phyloP scores from a whole-genome alignment of 2,113 vertebrate genomes.

The Rhynchomys soricoides region DNA sequence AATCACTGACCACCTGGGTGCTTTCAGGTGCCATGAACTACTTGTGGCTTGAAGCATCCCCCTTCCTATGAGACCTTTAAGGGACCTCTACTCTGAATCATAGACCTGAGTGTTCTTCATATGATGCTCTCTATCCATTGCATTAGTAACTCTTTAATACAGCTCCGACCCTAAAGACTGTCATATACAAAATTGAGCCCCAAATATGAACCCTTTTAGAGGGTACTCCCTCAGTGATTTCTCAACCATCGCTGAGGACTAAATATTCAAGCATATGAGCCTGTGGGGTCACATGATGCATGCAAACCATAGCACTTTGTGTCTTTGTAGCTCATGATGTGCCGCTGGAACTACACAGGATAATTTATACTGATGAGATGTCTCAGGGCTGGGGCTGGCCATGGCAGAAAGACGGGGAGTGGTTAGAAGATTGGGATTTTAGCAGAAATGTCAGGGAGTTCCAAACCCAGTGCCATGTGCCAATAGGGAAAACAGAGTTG shows the following conservation, averaged over 20 bases:
- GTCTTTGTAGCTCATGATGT: not conserved
- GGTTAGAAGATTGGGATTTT: not conserved
- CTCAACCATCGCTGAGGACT: not conserved
- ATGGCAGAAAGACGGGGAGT: not conserved
- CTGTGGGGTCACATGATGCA: not conserved
- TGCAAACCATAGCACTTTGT: too few species aligned
- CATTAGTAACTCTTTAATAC: not conserved
- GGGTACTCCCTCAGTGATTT: not conserved
- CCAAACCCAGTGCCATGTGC: not conserved
- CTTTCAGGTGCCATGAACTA: not conserved
- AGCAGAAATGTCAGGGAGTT: not conserved
- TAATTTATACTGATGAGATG: not conserved
- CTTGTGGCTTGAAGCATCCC: not conserved
- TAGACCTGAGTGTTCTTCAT: not conserved
- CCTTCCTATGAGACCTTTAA: not conserved
- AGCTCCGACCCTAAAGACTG: not conserved
- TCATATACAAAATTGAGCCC: not conserved
- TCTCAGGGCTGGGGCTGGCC: not conserved
- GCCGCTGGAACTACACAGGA: not conserved
- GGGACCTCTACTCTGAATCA: not conserved
- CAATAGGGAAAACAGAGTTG: not conserved
- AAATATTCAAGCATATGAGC: not conserved
- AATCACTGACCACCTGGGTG: not conserved
- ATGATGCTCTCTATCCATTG: not conserved
- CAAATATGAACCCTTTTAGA: not conserved